Percentiles rank a stretch among this genome's conserved stretches.
phyloP scores from a whole-genome alignment of 2,888 invertebrate genomes.

The Andrena hattorfiana region DNA sequence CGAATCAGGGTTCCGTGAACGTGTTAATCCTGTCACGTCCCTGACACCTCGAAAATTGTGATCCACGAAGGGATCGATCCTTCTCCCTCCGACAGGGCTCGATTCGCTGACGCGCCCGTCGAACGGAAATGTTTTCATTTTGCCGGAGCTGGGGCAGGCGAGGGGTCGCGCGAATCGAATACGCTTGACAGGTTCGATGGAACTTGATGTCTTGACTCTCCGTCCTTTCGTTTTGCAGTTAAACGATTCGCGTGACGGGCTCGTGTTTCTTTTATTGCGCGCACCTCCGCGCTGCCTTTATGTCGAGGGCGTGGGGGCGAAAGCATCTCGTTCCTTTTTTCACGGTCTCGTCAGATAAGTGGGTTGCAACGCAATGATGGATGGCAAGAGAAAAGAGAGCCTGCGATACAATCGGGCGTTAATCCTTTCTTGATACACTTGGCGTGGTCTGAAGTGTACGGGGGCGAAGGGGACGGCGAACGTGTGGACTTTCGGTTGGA shows the following conservation, averaged over 20 bases:
- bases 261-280: not conserved
- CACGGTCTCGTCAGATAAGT: not conserved
- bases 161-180: constrained; percentile 8
- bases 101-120: not conserved
- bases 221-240: not conserved
- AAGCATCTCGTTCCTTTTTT: not conserved
- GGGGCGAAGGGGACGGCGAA: not conserved
- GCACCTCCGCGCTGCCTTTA: not conserved
- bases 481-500: constrained; percentile 9
- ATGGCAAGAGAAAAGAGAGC: constrained; percentile 1
- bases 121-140: constrained; percentile 28
- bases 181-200: constrained; percentile 24
- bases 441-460: not conserved
- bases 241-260: constrained; percentile 19
- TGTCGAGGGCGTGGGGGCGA: not conserved
- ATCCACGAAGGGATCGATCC: constrained; percentile 3
- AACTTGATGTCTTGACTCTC: constrained; percentile 9
- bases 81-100: constrained; percentile 2
- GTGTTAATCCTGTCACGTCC: constrained; percentile 26
- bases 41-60: constrained; percentile 17
- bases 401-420: constrained; percentile 8
- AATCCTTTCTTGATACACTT: constrained; percentile 21
- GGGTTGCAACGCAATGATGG: not conserved
- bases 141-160: not conserved
- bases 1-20: not conserved